These are phyloP conservation scores for Entomobrya multifasciata DNA, from an alignment of 2,888 invertebrate genomes.

Conservation along the genomic window DNA sequence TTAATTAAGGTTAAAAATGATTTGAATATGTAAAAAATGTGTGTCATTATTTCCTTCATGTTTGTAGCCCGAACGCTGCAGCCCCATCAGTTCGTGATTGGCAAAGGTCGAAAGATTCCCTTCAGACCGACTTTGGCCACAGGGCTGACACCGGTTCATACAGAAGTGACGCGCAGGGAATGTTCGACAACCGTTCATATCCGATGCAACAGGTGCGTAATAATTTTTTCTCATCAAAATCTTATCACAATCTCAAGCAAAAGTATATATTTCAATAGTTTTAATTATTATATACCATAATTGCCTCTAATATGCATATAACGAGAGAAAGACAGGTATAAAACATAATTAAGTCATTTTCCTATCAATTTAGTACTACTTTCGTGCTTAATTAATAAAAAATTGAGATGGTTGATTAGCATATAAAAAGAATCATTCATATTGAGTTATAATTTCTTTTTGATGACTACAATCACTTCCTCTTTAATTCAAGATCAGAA, in stretches of 20 bases:
- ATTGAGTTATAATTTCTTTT: no score
- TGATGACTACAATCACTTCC: slow-evolving; percentile 22
- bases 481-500: background rate
- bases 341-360: slow-evolving; percentile 4
- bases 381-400: background rate
- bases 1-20: background rate
- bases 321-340: background rate
- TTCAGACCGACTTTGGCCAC: slow-evolving; percentile 73
- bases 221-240: background rate
- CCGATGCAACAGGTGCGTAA: slow-evolving; percentile 76
- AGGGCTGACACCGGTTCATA: slow-evolving; percentile 69
- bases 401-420: no score
- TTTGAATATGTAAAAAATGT: background rate
- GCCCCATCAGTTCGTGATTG: slow-evolving; percentile 78
- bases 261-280: background rate
- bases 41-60: background rate
- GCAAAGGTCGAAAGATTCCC: slow-evolving; percentile 78
- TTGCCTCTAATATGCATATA: slow-evolving; percentile 1
- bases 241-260: background rate
- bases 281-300: slow-evolving; percentile 4
- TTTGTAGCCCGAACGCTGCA: slow-evolving; percentile 43
- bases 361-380: background rate
- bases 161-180: slow-evolving; percentile 39
- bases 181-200: slow-evolving; percentile 76
- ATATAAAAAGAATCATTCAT: no score